Percentiles rank a stretch among this genome's conserved stretches.
Evolutionary conservation across 1,140 invertebrate genomes (phyloP).

Genomic region (Pseudobourletiella spinata): DNA sequence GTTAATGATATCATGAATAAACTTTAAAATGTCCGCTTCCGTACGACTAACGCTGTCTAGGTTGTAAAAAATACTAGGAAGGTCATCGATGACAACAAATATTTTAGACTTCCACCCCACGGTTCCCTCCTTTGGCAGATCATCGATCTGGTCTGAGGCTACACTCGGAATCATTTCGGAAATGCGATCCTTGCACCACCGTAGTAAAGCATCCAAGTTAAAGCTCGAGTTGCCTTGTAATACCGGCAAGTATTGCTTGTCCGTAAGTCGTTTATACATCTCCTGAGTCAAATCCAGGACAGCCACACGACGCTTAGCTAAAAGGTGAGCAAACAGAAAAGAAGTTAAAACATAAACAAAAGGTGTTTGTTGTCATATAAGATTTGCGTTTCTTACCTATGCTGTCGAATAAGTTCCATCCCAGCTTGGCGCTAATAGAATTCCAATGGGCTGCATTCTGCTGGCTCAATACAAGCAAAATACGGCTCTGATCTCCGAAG

Average conservation of each 20-base stretch:
- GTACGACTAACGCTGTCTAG: neutral
- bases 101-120: neutral
- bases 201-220: neutral
- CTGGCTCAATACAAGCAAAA: constrained; percentile 14
- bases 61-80: neutral
- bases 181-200: neutral
- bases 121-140: neutral
- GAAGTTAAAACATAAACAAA: neutral
- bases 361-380: neutral
- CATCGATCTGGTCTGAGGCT: neutral
- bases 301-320: neutral
- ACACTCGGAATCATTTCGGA: neutral
- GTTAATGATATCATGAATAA: neutral
- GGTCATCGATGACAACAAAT: neutral
- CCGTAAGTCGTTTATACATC: neutral
- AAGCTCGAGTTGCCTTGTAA: neutral
- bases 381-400: neutral
- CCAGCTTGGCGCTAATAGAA: constrained; percentile 14
- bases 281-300: neutral
- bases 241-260: neutral
- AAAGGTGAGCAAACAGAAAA: neutral
- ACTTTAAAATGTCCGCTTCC: neutral
- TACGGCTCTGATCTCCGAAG: neutral
- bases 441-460: constrained; percentile 12
- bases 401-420: constrained; percentile 3